Conservation (phyloP, 1,140 invertebrate species). For the Pinna nobilis region DNA sequence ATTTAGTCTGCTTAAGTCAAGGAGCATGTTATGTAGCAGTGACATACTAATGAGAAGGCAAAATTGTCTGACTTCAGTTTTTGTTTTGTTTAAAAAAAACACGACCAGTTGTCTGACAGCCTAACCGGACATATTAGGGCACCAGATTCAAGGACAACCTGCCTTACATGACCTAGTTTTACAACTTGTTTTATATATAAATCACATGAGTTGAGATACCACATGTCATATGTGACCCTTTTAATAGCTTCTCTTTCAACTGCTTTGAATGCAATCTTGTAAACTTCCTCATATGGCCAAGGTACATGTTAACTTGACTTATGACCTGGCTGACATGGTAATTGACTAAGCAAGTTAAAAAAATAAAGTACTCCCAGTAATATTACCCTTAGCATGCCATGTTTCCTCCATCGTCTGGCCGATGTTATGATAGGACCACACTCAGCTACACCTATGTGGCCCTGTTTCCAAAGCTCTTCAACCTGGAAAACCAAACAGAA, state of each 20-base stretch:
- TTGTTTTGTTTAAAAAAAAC: too few relatives aligned
- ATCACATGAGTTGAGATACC: too few relatives aligned
- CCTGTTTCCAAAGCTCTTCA: conserved; percentile 35
- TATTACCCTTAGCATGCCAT: conserved; percentile 45
- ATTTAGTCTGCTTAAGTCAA: too few relatives aligned
- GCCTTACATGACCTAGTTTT: too few relatives aligned
- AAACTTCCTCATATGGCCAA: background rate
- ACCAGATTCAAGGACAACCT: too few relatives aligned
- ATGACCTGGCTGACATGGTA: background rate
- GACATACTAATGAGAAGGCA: too few relatives aligned
- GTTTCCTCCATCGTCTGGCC: conserved; percentile 49
- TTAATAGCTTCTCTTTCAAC: background rate
- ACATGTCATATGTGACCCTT: background rate
- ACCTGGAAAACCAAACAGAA: conserved; percentile 31
- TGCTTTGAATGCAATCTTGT: background rate
- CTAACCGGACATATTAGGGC: too few relatives aligned
- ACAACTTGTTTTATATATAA: too few relatives aligned
- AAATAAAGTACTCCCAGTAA: background rate
- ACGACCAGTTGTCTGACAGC: too few relatives aligned
- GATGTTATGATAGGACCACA: conserved; percentile 38
- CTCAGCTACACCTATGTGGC: conserved; percentile 44
- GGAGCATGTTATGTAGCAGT: too few relatives aligned
- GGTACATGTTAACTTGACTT: background rate
- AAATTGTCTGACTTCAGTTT: too few relatives aligned
- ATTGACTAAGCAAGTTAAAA: background rate